These are phyloP conservation scores for Phalacrocorax brasilianus DNA, from an alignment of 2,113 vertebrate species.

Conservation along the genomic window DNA sequence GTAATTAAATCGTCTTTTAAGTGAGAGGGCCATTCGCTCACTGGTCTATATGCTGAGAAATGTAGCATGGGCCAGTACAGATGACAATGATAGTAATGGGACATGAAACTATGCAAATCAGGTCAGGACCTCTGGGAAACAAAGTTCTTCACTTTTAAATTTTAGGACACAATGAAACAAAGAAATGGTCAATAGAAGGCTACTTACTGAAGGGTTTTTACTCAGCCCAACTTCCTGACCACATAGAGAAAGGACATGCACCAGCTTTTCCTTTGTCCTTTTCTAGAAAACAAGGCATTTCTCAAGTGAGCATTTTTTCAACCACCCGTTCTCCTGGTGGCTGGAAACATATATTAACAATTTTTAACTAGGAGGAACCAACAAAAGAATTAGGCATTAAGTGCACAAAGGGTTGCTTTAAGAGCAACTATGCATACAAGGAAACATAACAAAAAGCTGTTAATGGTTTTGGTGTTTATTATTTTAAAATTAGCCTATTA, in stretches of 20 bases:
- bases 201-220: constrained; percentile 97
- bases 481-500: neutral
- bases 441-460: neutral
- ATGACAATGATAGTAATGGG: neutral
- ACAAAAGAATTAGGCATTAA: neutral
- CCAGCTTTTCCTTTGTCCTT: constrained; percentile 95
- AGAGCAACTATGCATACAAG: neutral
- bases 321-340: neutral
- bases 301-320: neutral
- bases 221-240: constrained; percentile 97
- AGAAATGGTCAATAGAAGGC: neutral
- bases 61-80: neutral
- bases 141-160: neutral
- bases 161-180: neutral
- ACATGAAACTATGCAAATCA: neutral
- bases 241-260: constrained; percentile 94
- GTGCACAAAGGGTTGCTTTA: neutral
- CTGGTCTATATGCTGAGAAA: neutral
- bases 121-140: neutral
- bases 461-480: neutral
- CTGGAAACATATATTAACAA: neutral
- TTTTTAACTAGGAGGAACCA: neutral
- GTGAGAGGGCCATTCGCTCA: neutral
- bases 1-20: neutral
- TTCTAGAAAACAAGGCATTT: constrained; percentile 79